These are phyloP conservation scores for Antechinus stuartii DNA, from an alignment of 2,113 vertebrate species.

Conservation along the genomic window DNA sequence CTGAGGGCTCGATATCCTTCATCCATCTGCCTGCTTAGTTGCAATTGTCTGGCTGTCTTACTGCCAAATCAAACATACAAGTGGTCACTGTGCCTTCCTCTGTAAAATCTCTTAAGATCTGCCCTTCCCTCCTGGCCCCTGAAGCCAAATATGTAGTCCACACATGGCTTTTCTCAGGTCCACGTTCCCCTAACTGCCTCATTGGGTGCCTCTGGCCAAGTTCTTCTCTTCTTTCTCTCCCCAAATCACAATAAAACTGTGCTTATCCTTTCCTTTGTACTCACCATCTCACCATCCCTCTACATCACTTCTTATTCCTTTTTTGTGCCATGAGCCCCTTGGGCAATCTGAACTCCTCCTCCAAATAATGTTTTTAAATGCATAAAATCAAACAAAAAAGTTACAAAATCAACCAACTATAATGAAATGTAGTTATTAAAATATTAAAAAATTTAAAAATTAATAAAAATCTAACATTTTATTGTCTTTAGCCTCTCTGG, in stretches of 20 bases:
- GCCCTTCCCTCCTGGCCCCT: background rate
- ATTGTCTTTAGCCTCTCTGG: background rate
- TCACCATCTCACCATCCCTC: background rate
- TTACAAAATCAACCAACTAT: background rate
- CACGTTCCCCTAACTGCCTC: background rate
- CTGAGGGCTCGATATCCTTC: background rate
- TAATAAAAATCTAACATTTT: background rate
- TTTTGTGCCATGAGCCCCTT: background rate
- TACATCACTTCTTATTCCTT: background rate
- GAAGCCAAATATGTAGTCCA: background rate
- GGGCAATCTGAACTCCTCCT: background rate
- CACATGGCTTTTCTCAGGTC: background rate
- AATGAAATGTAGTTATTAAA: background rate
- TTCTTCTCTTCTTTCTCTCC: background rate
- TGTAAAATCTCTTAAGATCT: constrained; percentile 1
- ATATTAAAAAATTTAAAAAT: background rate
- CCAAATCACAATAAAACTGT: background rate
- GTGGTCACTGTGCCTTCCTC: background rate
- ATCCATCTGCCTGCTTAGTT: background rate
- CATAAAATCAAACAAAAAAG: background rate
- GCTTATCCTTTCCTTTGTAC: background rate
- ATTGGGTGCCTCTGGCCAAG: background rate
- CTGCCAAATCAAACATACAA: constrained; percentile 1
- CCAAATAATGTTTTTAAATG: background rate
- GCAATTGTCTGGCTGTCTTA: background rate